phyloP scores from a whole-genome alignment of 1,140 invertebrate species.

The Heliconius hermathena region DNA sequence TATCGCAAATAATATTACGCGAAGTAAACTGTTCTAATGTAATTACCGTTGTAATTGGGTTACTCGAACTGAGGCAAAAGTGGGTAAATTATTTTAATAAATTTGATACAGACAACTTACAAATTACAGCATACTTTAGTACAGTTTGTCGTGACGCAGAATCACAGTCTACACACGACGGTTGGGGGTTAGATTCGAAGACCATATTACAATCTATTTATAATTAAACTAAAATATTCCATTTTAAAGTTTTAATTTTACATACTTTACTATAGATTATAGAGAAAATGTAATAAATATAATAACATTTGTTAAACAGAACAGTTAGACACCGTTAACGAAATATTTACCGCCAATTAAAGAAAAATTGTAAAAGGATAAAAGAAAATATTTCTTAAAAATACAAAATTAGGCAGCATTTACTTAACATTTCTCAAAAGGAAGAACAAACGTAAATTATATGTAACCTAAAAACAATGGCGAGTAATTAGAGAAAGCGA shows the following conservation, averaged over 20 bases:
- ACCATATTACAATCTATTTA: too few species aligned
- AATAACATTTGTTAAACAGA: too few species aligned
- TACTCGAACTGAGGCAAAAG: not conserved
- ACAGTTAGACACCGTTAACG: too few species aligned
- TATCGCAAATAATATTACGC: not conserved
- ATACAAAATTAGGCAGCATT: not conserved
- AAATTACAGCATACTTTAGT: not conserved
- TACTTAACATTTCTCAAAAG: not conserved
- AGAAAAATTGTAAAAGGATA: not conserved
- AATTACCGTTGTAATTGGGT: not conserved
- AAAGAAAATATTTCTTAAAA: not conserved
- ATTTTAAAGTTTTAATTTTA: too few species aligned
- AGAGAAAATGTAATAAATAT: too few species aligned
- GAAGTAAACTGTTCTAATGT: not conserved
- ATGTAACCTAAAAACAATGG: conserved; percentile 15
- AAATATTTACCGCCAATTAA: not conserved
- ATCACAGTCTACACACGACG: too few species aligned
- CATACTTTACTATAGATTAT: too few species aligned
- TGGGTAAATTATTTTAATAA: not conserved
- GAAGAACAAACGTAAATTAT: not conserved
- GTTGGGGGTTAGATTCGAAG: too few species aligned
- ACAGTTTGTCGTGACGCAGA: too few species aligned
- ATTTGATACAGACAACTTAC: not conserved
- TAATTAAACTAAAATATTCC: too few species aligned
- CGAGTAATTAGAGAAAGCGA: conserved; percentile 14